Evolutionary conservation across 2,797 vertebrate species (phyloP).

Genomic region (Hippopotamyrus pictus): DNA sequence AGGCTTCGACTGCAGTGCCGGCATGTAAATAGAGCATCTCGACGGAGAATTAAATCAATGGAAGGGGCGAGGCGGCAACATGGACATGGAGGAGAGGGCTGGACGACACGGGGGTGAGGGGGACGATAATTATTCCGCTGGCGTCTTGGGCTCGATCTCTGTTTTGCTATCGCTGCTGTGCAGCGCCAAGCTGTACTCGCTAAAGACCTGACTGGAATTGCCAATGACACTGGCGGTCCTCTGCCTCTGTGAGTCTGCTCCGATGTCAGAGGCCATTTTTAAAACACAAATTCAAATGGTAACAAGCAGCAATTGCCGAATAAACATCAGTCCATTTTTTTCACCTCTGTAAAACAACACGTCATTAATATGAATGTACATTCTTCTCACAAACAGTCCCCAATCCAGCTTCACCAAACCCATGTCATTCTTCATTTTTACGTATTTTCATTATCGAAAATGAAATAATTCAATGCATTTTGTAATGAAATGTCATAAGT

Average conservation of each 20-base stretch:
- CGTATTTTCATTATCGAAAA: background rate
- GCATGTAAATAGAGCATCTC: background rate
- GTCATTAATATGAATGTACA: background rate
- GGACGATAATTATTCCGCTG: slow-evolving; percentile 61
- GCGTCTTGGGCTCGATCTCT: slow-evolving; percentile 49
- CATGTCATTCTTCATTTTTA: background rate
- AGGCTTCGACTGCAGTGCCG: background rate
- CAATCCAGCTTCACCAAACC: background rate
- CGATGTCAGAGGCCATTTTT: slow-evolving; percentile 53
- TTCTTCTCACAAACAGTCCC: background rate
- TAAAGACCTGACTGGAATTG: slow-evolving; percentile 65
- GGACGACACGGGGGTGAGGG: background rate
- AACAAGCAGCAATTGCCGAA: slow-evolving; percentile 31
- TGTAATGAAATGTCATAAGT: background rate
- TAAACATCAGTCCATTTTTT: background rate
- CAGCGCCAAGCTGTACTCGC: slow-evolving; percentile 61
- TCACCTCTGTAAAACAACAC: background rate
- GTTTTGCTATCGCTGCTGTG: slow-evolving; percentile 64
- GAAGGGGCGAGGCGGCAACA: background rate
- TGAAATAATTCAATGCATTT: background rate
- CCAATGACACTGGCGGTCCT: slow-evolving; percentile 62
- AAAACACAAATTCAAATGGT: slow-evolving; percentile 44
- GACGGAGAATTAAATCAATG: slow-evolving; percentile 11
- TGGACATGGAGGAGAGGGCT: background rate
- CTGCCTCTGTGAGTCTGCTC: slow-evolving; percentile 54